Base-by-base conservation (phyloP, 2,797 vertebrate genomes). In the Notolepis coatsorum region DNA sequence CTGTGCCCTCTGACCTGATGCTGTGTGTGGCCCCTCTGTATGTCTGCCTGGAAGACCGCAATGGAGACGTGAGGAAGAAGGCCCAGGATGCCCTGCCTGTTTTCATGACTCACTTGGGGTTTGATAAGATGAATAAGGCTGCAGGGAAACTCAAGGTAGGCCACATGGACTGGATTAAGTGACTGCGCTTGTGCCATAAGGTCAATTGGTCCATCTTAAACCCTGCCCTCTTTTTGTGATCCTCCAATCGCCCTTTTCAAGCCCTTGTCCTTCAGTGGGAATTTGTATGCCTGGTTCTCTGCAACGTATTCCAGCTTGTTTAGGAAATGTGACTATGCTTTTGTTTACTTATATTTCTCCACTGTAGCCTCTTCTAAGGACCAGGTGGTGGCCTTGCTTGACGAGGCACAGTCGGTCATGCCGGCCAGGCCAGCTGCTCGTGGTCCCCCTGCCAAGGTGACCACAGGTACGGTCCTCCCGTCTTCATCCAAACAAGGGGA, bases 101-200 rank as follows among this genome's bases (percentile, higher is more conserved):
- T 77, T 96, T 96, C 60, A 96, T 96, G 94, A 95, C 95, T 91
- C 95, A 96, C 65, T 89, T 96, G 67, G 89, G 94, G 28, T 95
- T 90, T 71, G 95, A 96, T 69, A 96, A 95, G 79, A 96, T 96
- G 95, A 88, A 75, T 62, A 96, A 95, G 77, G 93, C 94, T 31
- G 92, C 95, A 1, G 80, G 89, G 60, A 96, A 95, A 73, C 88
- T 96, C 28, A 96, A 96, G 94, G 95, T 94, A 82, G 39, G 75
- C 15, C 13, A 27, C n/a, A n/a, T n/a, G n/a, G 20, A n/a, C 12
- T 17, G 12, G 28, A 6, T n/a, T 6, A 18, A 17, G 23, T n/a
- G n/a, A n/a, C n/a, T n/a, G n/a, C n/a, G n/a, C n/a, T n/a, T n/a
- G n/a, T n/a, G n/a, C n/a, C n/a, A n/a, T n/a, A n/a, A n/a, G 24